Percentiles rank a stretch among this genome's conserved stretches.
Conservation (phyloP, 2,888 invertebrate species). For the Prenolepis imparis region DNA sequence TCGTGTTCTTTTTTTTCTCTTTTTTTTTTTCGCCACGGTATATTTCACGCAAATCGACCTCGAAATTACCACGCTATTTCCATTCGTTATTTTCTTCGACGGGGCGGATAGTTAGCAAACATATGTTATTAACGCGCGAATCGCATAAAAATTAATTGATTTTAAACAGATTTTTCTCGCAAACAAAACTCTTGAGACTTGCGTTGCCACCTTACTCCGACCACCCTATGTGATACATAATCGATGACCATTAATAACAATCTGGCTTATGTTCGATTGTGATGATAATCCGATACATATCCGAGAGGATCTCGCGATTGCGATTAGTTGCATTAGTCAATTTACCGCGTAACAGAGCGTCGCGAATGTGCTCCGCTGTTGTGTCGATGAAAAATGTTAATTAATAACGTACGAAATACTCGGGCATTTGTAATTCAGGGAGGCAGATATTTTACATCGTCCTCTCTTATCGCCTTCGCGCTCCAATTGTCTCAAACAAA, state of each 20-base stretch:
- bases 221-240: background rate
- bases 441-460: constrained; percentile 43
- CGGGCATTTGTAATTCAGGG: constrained; percentile 24
- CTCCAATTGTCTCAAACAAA: constrained; percentile 41
- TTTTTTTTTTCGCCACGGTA: background rate
- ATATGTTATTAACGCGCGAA: background rate
- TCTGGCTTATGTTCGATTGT: constrained; percentile 36
- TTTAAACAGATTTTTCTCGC: background rate
- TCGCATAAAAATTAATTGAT: constrained; percentile 23
- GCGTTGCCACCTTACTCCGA: background rate
- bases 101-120: constrained; percentile 7
- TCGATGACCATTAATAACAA: constrained; percentile 29
- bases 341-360: background rate
- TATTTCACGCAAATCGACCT: constrained; percentile 40
- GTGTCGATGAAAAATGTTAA: constrained; percentile 29
- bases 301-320: constrained; percentile 10
- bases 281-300: constrained; percentile 9
- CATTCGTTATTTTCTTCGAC: constrained; percentile 11
- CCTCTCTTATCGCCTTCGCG: constrained; percentile 39
- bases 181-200: background rate
- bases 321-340: background rate
- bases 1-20: background rate
- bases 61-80: constrained; percentile 31
- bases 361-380: background rate
- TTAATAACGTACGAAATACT: constrained; percentile 24